phyloP scores from a whole-genome alignment of 2,797 vertebrate genomes.

The Bovichtus variegatus region DNA sequence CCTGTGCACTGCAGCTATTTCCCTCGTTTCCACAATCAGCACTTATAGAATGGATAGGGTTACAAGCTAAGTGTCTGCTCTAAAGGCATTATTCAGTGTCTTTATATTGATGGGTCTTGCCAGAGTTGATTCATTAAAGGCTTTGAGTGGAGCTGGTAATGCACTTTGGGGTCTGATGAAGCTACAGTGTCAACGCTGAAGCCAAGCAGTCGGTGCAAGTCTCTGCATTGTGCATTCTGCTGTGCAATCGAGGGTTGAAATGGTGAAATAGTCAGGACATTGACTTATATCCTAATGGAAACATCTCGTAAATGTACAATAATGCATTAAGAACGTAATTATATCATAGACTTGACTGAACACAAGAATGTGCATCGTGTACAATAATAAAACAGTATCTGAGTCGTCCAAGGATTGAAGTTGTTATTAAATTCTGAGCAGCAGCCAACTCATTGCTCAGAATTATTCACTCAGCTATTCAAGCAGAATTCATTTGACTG shows the following conservation, averaged over 20 bases:
- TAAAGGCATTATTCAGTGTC: slow-evolving; percentile 81
- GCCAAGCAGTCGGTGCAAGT: slow-evolving; percentile 46
- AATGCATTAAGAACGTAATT: not conserved
- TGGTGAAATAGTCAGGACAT: not conserved
- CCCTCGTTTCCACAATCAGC: slow-evolving; percentile 73
- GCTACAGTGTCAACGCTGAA: slow-evolving; percentile 47
- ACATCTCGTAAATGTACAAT: not conserved
- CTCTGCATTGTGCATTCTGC: slow-evolving; percentile 21
- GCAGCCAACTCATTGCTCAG: slow-evolving; percentile 25
- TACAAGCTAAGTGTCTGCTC: slow-evolving; percentile 76
- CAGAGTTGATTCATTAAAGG: slow-evolving; percentile 83
- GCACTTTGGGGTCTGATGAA: slow-evolving; percentile 75
- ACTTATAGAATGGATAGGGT: slow-evolving; percentile 70
- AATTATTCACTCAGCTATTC: slow-evolving; percentile 31
- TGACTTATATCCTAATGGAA: not conserved
- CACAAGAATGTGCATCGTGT: not conserved
- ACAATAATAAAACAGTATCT: slow-evolving; percentile 34
- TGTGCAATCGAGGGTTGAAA: not conserved
- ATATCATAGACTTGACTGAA: not conserved
- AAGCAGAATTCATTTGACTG: slow-evolving; percentile 32
- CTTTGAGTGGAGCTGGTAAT: slow-evolving; percentile 77
- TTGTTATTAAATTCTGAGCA: slow-evolving; percentile 26
- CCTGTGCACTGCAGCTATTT: slow-evolving; percentile 52
- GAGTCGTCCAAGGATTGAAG: slow-evolving; percentile 37
- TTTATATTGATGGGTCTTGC: slow-evolving; percentile 79